Evolutionary conservation across 2,797 vertebrate genomes (phyloP).

Genomic region (Thamnophis elegans): DNA sequence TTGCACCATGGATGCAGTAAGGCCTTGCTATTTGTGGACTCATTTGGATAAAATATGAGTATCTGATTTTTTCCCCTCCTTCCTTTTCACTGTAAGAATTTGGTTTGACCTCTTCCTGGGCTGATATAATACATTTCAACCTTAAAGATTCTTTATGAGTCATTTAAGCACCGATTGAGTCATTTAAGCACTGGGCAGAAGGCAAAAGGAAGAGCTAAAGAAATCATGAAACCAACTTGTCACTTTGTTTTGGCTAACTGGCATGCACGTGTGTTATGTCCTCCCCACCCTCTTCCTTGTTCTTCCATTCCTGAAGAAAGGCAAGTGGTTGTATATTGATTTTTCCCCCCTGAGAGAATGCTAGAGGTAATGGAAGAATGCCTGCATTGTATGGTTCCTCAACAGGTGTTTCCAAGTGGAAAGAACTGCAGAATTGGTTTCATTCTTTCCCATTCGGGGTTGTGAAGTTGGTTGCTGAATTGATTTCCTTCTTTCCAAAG

Average conservation of each 20-base stretch:
- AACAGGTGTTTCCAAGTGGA: conserved; percentile 30
- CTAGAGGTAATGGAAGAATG: conserved; percentile 20
- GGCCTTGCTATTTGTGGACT: not conserved
- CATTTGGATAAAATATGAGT: not conserved
- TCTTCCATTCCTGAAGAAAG: conserved; percentile 40
- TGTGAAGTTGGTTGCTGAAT: not conserved
- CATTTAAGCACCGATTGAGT: not conserved
- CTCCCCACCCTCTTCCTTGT: conserved; percentile 41
- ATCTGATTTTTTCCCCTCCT: not conserved
- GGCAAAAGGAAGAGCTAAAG: conserved; percentile 25
- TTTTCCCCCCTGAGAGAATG: not conserved
- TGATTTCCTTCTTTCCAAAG: not conserved
- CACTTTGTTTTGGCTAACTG: conserved; percentile 66
- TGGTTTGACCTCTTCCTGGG: not conserved
- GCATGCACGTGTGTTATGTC: conserved; percentile 52
- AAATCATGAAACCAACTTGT: conserved; percentile 36
- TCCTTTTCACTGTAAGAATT: not conserved
- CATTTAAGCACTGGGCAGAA: not conserved
- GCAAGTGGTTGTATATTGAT: conserved; percentile 1
- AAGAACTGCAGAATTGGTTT: not conserved
- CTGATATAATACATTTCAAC: not conserved
- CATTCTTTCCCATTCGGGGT: not conserved
- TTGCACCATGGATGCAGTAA: not conserved
- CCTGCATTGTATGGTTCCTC: conserved; percentile 15
- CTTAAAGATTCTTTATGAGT: not conserved